Percentiles rank a stretch among this genome's conserved stretches.
phyloP scores from a whole-genome alignment of 2,797 vertebrate genomes.

The Acomys russatus region DNA sequence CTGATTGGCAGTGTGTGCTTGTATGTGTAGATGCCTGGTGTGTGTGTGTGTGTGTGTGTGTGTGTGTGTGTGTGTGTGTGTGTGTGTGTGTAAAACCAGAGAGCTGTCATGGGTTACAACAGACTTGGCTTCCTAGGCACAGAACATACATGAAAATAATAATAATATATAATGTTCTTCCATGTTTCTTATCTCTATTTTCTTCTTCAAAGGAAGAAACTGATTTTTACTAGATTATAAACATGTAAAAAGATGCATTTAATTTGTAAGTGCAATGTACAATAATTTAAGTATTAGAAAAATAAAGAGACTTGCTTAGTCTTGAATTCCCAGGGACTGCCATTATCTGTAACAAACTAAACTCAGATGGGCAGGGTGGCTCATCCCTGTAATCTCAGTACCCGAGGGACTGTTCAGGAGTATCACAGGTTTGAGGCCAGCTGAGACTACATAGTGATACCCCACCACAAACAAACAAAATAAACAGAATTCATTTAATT shows the following conservation, averaged over 20 bases:
- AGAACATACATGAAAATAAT: constrained; percentile 81
- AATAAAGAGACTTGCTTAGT: constrained; percentile 50
- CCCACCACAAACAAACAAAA: background rate
- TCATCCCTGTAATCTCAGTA: background rate
- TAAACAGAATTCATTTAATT: constrained; percentile 48
- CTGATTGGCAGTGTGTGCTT: background rate
- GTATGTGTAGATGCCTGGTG: background rate
- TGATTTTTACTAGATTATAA: constrained; percentile 78
- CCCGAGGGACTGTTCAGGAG: background rate
- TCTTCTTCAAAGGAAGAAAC: constrained; percentile 76
- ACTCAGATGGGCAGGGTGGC: background rate
- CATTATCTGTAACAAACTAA: background rate
- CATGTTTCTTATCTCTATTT: constrained; percentile 75
- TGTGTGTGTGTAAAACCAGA: background rate
- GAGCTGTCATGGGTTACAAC: constrained; percentile 75
- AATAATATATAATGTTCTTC: constrained; percentile 79
- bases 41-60: background rate
- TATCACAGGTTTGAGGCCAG: background rate
- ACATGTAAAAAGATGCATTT: constrained; percentile 58
- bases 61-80: background rate
- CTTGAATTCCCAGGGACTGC: constrained; percentile 25
- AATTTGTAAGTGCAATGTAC: constrained; percentile 23
- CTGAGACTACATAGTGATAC: background rate
- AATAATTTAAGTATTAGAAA: constrained; percentile 34
- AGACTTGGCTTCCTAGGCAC: constrained; percentile 75